Evolutionary conservation across 2,888 invertebrate species (phyloP).

Genomic region (Nemotelus pantherinus): DNA sequence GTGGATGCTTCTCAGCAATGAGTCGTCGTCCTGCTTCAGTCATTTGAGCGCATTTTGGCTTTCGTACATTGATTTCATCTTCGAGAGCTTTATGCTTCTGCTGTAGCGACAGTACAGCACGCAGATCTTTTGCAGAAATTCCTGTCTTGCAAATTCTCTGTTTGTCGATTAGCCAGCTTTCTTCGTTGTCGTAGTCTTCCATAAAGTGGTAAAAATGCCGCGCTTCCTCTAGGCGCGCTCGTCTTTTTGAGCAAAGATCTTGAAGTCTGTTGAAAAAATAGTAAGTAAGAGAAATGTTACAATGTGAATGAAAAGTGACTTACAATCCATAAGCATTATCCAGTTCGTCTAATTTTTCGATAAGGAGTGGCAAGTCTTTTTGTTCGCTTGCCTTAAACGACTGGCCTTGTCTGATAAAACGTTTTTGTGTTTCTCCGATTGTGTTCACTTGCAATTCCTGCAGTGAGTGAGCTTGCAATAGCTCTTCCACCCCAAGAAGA

Average conservation of each 20-base stretch:
- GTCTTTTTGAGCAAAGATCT: slow-evolving; percentile 69
- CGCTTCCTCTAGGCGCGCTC: slow-evolving; percentile 89
- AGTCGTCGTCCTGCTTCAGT: slow-evolving; percentile 75
- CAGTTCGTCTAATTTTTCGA: slow-evolving; percentile 78
- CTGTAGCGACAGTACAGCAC: slow-evolving; percentile 86
- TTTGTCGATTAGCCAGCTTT: slow-evolving; percentile 95
- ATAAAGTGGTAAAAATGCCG: slow-evolving; percentile 94
- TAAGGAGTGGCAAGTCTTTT: slow-evolving; percentile 70
- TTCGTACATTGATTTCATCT: slow-evolving; percentile 82
- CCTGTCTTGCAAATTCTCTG: slow-evolving; percentile 91
- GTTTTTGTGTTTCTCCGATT: slow-evolving; percentile 83
- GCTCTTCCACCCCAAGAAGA: slow-evolving; percentile 91
- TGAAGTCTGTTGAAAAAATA: slow-evolving; percentile 54
- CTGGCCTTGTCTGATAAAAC: slow-evolving; percentile 76
- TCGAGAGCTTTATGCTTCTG: slow-evolving; percentile 91
- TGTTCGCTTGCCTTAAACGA: slow-evolving; percentile 69
- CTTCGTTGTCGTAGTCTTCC: slow-evolving; percentile 97
- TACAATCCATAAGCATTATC: slow-evolving; percentile 81
- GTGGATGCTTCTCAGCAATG: slow-evolving; percentile 83
- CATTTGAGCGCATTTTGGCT: slow-evolving; percentile 76
- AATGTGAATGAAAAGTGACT: slow-evolving; percentile 51
- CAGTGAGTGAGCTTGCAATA: slow-evolving; percentile 92
- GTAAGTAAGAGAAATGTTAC: not conserved
- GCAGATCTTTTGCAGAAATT: slow-evolving; percentile 92
- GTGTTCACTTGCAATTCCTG: slow-evolving; percentile 92